phyloP scores from a whole-genome alignment of 2,113 vertebrate species.

The Semnornis frantzii region DNA sequence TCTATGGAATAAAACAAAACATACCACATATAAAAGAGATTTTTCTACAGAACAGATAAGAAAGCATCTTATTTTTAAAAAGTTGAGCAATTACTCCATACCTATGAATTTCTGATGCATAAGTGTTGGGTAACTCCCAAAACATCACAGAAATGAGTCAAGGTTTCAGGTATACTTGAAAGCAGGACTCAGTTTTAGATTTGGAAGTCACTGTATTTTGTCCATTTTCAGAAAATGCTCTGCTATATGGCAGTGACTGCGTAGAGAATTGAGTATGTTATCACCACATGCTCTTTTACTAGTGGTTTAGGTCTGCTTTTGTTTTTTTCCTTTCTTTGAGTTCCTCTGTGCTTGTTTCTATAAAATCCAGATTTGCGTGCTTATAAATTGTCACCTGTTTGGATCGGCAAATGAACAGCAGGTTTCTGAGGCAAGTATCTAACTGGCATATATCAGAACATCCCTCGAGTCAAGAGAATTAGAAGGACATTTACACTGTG shows the following conservation, averaged over 20 bases:
- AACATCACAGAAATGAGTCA: not conserved
- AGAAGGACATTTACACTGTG: not conserved
- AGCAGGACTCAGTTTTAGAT: not conserved
- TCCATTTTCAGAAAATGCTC: not conserved
- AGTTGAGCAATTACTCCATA: not conserved
- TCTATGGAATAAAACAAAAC: not conserved
- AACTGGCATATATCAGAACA: not conserved
- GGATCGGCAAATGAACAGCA: not conserved
- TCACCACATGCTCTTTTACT: not conserved
- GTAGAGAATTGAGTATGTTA: not conserved
- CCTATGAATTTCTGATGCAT: not conserved
- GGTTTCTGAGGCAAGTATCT: not conserved
- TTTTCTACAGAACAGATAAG: not conserved
- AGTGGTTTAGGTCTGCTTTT: not conserved
- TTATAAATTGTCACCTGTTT: not conserved
- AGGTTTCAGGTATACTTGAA: not conserved
- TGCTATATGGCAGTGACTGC: accelerated
- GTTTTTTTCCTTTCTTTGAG: not conserved
- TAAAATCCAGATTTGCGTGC: not conserved
- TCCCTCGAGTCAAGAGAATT: not conserved
- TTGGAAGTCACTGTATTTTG: not conserved
- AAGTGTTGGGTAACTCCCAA: no score
- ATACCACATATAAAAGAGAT: not conserved
- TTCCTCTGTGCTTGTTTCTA: not conserved
- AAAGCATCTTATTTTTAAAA: not conserved